Evolutionary conservation across 2,888 invertebrate genomes (phyloP).

Genomic region (Liposcelis brunnea): DNA sequence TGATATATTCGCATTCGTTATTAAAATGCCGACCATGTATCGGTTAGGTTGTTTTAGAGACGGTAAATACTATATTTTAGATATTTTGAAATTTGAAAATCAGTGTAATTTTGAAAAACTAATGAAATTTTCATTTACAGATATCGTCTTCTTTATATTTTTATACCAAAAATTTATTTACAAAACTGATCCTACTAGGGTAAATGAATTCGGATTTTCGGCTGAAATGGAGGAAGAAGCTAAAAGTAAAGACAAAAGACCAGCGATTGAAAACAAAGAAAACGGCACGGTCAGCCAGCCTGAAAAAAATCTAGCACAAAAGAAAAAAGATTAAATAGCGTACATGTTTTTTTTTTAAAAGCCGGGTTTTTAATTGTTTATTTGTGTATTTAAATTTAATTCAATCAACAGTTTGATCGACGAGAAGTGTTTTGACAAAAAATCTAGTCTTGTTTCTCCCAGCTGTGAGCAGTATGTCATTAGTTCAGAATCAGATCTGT

Average conservation of each 20-base stretch:
- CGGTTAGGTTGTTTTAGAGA: slow-evolving; percentile 95
- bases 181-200: slow-evolving; percentile 82
- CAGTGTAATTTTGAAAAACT: background rate
- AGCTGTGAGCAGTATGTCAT: no score
- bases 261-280: slow-evolving; percentile 4
- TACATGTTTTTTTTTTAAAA: background rate
- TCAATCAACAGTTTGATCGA: background rate
- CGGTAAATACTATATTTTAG: slow-evolving; percentile 34
- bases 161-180: slow-evolving; percentile 98
- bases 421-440: no score
- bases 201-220: slow-evolving; percentile 97
- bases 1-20: slow-evolving; percentile 99
- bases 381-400: background rate
- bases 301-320: slow-evolving; percentile 14
- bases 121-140: slow-evolving; percentile 37
- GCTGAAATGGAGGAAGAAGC: slow-evolving; percentile 64
- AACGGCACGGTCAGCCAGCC: slow-evolving; percentile 8
- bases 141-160: slow-evolving; percentile 97
- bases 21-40: slow-evolving; percentile 99
- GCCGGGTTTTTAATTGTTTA: background rate
- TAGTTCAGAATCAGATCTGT: no score
- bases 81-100: background rate
- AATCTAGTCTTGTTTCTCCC: no score
- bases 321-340: slow-evolving; percentile 15
- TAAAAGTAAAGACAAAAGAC: slow-evolving; percentile 10